Base-by-base conservation (phyloP, 2,113 vertebrate genomes). In the Rhagologus leucostigma region DNA sequence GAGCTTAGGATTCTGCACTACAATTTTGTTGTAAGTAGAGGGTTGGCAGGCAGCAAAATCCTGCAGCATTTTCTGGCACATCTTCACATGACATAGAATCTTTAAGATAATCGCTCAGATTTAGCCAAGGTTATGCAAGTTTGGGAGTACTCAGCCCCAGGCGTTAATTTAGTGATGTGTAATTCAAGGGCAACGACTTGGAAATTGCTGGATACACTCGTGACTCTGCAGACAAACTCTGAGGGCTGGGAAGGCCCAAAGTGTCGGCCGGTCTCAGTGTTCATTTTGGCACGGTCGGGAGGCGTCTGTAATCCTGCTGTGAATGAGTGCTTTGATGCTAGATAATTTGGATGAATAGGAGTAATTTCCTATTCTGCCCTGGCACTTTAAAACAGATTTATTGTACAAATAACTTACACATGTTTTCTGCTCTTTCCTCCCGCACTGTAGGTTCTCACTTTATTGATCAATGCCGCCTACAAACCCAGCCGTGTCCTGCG, bases 401-500 rank as follows among this genome's bases (percentile, higher is more conserved):
- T 42, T 79, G 50, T 76, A 71, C 82, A 87, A 86, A 77, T 82
- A 89, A 80, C 64, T 90, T 83, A 47, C 96, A 93, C 2, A 0
- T 87, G 49, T 93, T 87, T 90, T 67, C 16, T 93, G 76, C 49
- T 93, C 67, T 92, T 57, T 32, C 60, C 56, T 88, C 62, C 20
- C 18, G 18, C 13, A 0, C 85, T 52, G 47, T 77, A 99, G 99
- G 99, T 99, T 90, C 98, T 99, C 95, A 99, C 98, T 80, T 97
- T 99, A 69, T 96, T 99, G 95, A 99, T 99, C 97, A 99, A 99
- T 49, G 99, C 99, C 0, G 99, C 99, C 49, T 99, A 99, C 97
- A 99, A 99, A 92, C 99, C 99, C 35, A 99, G 99, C 86, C 99
- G 99, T 42, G 99, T 99, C 90, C 98, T 99, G 95, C 96, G 99